phyloP scores from a whole-genome alignment of 92 coral and sea anemone species.

The Plumapathes pennacea region DNA sequence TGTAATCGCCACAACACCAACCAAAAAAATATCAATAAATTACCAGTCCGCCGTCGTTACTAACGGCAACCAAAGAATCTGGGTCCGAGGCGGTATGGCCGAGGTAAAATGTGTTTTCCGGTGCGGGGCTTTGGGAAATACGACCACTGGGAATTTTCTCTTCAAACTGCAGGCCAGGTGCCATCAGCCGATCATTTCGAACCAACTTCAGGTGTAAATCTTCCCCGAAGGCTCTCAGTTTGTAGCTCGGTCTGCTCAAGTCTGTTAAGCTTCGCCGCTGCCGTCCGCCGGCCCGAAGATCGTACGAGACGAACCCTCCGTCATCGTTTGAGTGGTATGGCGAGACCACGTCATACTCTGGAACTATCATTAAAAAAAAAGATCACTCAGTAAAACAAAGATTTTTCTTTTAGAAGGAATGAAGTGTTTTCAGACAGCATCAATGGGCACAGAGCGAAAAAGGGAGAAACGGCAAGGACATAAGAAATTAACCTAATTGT shows the following conservation, averaged over 20 bases:
- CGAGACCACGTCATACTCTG: constrained; percentile 64
- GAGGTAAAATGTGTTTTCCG: constrained; percentile 31
- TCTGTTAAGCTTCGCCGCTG: constrained; percentile 41
- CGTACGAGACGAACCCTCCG: constrained; percentile 33
- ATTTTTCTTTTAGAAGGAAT: too few species aligned
- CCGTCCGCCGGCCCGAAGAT: constrained; percentile 28
- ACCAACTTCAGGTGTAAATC: constrained; percentile 44
- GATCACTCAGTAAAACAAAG: too few species aligned
- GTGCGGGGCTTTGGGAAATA: neutral
- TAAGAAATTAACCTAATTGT: too few species aligned
- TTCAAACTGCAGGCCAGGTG: constrained; percentile 35
- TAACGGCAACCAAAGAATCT: constrained; percentile 66
- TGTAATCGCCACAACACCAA: too few species aligned
- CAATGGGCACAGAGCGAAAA: too few species aligned
- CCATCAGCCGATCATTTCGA: constrained; percentile 22
- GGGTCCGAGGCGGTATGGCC: constrained; percentile 70
- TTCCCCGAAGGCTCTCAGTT: constrained; percentile 38
- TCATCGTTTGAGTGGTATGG: constrained; percentile 61
- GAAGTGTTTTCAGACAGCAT: neutral
- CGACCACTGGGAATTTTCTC: constrained; percentile 37
- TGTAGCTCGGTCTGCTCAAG: constrained; percentile 7
- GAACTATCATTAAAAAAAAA: constrained; percentile 29
- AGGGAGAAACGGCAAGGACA: too few species aligned
- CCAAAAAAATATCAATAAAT: neutral
- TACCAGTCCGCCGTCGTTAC: constrained; percentile 70